Conservation (phyloP, 1,140 invertebrate species). For the Drosophila nebulosa region DNA sequence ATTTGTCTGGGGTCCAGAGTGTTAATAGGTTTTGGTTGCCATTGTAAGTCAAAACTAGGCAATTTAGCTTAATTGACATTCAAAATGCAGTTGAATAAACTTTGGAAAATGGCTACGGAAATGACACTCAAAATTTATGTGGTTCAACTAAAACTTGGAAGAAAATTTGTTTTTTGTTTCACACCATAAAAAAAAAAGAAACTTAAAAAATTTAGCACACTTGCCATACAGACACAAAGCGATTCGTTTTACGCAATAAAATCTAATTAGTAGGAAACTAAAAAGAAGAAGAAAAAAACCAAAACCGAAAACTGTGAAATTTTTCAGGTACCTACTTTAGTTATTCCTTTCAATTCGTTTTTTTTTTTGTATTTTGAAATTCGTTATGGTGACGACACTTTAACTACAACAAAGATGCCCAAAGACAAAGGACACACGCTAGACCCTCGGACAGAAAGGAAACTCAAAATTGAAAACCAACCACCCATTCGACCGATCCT, state of each 20-base stretch:
- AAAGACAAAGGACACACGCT: slow-evolving; percentile 67
- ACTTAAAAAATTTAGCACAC: slow-evolving; percentile 48
- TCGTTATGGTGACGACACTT: slow-evolving; percentile 74
- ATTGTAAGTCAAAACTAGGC: slow-evolving; percentile 68
- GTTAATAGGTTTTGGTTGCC: slow-evolving; percentile 61
- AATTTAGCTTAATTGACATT: slow-evolving; percentile 76
- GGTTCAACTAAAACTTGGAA: neutral
- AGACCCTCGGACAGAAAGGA: slow-evolving; percentile 31
- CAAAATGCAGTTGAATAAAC: slow-evolving; percentile 75
- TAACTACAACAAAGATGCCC: slow-evolving; percentile 65
- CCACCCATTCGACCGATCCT: slow-evolving; percentile 37
- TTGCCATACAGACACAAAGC: slow-evolving; percentile 55
- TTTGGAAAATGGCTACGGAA: slow-evolving; percentile 7
- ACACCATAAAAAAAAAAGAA: slow-evolving; percentile 43
- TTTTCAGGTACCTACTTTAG: slow-evolving; percentile 70
- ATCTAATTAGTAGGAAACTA: slow-evolving; percentile 61
- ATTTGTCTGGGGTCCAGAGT: slow-evolving; percentile 28
- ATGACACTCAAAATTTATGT: neutral
- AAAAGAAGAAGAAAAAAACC: slow-evolving; percentile 11
- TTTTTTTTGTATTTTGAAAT: slow-evolving; percentile 32
- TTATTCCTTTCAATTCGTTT: neutral
- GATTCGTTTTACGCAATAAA: slow-evolving; percentile 71
- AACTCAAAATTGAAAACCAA: slow-evolving; percentile 28
- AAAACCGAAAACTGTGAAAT: slow-evolving; percentile 48
- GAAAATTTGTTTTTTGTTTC: slow-evolving; percentile 3